Conservation (phyloP, 2,888 invertebrate genomes). For the Strigamia transsilvanica region DNA sequence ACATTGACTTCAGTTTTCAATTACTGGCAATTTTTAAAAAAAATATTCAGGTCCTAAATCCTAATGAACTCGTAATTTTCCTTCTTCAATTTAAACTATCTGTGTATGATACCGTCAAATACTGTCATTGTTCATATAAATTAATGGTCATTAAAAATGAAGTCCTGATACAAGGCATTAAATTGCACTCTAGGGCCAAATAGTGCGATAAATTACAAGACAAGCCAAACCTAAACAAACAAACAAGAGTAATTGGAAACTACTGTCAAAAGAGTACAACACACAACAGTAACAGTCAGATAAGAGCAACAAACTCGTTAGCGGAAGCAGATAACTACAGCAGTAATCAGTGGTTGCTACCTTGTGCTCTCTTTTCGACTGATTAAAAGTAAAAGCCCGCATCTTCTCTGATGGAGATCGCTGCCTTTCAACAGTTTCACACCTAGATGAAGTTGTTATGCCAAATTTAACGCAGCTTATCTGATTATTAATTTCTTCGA, state of each 20-base stretch:
- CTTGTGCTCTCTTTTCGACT: neutral
- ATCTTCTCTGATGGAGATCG: neutral
- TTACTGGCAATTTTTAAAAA: too few relatives aligned
- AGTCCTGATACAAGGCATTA: neutral
- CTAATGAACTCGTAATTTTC: neutral
- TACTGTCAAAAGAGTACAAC: neutral
- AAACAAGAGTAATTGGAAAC: conserved; percentile 25
- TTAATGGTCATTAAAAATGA: neutral
- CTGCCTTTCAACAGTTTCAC: neutral
- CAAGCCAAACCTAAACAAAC: neutral
- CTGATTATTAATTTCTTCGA: neutral
- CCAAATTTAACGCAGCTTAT: neutral
- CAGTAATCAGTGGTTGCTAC: conserved; percentile 5
- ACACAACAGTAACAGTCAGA: conserved; percentile 1
- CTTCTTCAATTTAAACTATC: neutral
- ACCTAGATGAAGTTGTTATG: neutral
- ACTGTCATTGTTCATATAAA: neutral
- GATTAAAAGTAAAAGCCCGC: conserved; percentile 19
- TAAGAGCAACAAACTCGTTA: conserved; percentile 1
- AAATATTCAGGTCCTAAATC: too few relatives aligned
- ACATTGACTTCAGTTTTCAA: too few relatives aligned
- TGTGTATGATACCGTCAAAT: neutral
- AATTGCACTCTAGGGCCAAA: neutral
- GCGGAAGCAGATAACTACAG: neutral
- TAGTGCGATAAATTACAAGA: conserved; percentile 1